These are phyloP conservation scores for Cyprinella venusta DNA, from an alignment of 2,797 vertebrate species.

Conservation along the genomic window DNA sequence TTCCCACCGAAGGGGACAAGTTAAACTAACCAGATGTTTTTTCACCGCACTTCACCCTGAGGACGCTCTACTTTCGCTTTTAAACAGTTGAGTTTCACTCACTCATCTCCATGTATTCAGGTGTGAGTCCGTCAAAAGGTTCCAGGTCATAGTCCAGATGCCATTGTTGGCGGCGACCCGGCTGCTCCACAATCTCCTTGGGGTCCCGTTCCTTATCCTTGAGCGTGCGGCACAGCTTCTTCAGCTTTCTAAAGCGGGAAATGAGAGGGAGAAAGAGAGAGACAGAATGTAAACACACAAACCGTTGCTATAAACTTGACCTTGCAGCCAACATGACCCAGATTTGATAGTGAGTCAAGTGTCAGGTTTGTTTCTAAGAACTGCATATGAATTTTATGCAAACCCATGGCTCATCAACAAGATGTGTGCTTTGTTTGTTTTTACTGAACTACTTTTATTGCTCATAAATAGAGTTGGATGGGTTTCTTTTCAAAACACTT, in stretches of 20 bases:
- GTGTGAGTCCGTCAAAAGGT: constrained; percentile 92
- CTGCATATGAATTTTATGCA: constrained; percentile 9
- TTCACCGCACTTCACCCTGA: neutral
- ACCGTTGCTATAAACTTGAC: constrained; percentile 13
- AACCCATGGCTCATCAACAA: neutral
- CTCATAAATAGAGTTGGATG: neutral
- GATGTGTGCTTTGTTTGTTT: constrained; percentile 7
- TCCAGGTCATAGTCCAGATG: constrained; percentile 89
- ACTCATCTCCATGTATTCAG: constrained; percentile 99
- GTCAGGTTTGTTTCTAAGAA: constrained; percentile 11
- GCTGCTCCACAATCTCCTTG: constrained; percentile 75
- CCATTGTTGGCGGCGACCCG: constrained; percentile 87
- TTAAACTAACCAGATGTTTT: constrained; percentile 8
- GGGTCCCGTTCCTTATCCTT: constrained; percentile 83
- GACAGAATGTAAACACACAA: constrained; percentile 23
- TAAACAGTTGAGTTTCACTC: constrained; percentile 65
- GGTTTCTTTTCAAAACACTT: neutral
- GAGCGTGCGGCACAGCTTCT: constrained; percentile 83
- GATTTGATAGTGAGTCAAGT: constrained; percentile 17
- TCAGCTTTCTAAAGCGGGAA: constrained; percentile 74
- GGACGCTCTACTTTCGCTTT: neutral
- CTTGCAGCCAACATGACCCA: neutral
- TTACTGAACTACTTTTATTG: neutral
- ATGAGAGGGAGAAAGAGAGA: neutral
- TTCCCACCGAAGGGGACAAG: neutral